A percentile compares a stretch with the other conserved stretches of the same genome.
Conservation (phyloP, 1,140 invertebrate genomes). For the Neotoxoptera formosana region DNA sequence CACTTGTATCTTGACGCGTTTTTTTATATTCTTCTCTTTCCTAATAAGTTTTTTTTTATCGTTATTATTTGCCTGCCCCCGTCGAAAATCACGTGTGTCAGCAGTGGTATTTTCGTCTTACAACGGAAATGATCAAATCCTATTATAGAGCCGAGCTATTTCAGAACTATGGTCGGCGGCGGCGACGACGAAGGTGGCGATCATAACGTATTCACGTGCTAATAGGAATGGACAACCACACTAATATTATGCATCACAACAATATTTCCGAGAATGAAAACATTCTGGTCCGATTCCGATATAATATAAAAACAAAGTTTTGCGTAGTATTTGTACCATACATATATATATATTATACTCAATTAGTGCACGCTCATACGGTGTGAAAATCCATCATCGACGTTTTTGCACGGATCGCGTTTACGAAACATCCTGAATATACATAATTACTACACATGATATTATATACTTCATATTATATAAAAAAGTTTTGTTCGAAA, state of each 20-base stretch:
- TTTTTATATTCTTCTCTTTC: slow-evolving; percentile 38
- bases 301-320: neutral
- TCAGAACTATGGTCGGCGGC: neutral
- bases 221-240: neutral
- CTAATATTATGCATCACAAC: neutral
- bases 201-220: slow-evolving; percentile 17
- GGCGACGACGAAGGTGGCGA: neutral
- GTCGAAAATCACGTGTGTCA: slow-evolving; percentile 38
- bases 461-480: too few species aligned
- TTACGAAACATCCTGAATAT: too few species aligned
- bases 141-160: slow-evolving; percentile 23
- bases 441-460: too few species aligned
- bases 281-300: neutral
- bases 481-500: too few species aligned
- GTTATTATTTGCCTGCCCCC: slow-evolving; percentile 16
- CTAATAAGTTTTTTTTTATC: slow-evolving; percentile 37
- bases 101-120: neutral
- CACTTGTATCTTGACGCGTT: slow-evolving; percentile 48
- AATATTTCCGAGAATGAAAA: neutral
- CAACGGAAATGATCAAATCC: slow-evolving; percentile 25
- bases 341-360: too few species aligned
- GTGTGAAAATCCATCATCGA: too few species aligned
- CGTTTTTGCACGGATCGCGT: too few species aligned
- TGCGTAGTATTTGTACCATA: neutral
- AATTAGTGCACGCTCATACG: too few species aligned